Evolutionary conservation across 2,888 invertebrate genomes (phyloP).

Genomic region (Macrophya annulata): DNA sequence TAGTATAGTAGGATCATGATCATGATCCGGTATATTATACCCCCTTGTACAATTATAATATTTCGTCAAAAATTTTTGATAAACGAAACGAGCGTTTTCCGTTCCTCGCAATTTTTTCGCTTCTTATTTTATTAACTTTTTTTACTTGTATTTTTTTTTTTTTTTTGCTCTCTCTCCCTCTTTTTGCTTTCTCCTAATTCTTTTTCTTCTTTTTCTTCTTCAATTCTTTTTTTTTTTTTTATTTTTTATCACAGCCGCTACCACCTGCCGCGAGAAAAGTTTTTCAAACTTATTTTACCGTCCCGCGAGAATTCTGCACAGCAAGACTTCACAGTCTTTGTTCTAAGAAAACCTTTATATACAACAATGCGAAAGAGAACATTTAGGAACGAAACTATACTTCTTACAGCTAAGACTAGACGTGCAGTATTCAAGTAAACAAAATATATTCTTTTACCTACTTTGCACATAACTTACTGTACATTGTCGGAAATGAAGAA

Average conservation of each 20-base stretch:
- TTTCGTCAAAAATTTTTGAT: background rate
- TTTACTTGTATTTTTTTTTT: background rate
- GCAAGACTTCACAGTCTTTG: slow-evolving; percentile 31
- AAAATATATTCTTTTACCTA: background rate
- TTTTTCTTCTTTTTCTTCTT: background rate
- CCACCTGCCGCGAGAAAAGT: slow-evolving; percentile 34
- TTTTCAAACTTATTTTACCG: slow-evolving; percentile 49
- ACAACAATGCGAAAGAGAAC: slow-evolving; percentile 29
- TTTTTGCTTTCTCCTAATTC: background rate
- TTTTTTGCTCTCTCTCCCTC: background rate
- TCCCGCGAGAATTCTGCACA: slow-evolving; percentile 2
- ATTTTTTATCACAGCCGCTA: background rate
- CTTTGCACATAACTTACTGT: background rate
- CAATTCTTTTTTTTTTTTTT: background rate
- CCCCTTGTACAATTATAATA: background rate
- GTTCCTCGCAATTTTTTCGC: background rate
- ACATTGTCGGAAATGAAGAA: background rate
- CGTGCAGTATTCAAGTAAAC: background rate
- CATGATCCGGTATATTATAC: background rate
- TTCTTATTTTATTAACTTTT: background rate
- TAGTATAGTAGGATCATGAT: background rate
- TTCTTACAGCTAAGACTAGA: background rate
- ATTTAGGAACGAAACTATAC: slow-evolving; percentile 50
- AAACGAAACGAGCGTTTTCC: background rate
- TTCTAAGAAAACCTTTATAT: slow-evolving; percentile 24